Conservation (phyloP, 2,888 invertebrate species). For the Limnephilus auricula region DNA sequence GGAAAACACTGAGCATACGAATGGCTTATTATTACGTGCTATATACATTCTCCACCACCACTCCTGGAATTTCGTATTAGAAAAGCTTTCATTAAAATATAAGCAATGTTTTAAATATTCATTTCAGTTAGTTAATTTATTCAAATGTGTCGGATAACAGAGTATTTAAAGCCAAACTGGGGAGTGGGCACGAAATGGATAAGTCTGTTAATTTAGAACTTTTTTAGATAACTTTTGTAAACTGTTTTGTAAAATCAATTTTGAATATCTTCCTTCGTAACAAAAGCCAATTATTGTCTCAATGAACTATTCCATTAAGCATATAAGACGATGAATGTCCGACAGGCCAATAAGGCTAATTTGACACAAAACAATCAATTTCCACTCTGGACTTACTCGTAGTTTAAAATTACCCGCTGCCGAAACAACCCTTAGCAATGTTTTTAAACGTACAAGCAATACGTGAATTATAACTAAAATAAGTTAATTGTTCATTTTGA, state of each 20-base stretch:
- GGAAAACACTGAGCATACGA: conserved; percentile 52
- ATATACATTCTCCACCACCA: conserved; percentile 21
- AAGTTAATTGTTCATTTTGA: background rate
- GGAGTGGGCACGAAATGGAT: background rate
- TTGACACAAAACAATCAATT: no score
- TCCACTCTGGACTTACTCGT: no score
- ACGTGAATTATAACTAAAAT: background rate
- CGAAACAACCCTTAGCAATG: no score
- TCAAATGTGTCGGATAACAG: background rate
- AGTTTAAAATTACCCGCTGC: no score
- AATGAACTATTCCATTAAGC: background rate
- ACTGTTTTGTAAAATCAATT: background rate
- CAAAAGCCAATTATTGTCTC: background rate
- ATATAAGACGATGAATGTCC: background rate
- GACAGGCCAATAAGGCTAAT: no score
- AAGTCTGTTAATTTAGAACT: background rate
- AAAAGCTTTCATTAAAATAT: conserved; percentile 36
- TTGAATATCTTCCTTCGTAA: no score
- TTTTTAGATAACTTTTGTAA: background rate
- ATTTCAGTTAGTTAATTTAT: conserved; percentile 33
- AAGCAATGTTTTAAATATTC: conserved; percentile 48
- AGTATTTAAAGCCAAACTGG: background rate
- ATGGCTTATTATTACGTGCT: conserved; percentile 53
- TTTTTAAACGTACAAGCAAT: no score
- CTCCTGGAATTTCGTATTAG: conserved; percentile 44